Evolutionary conservation across 2,113 vertebrate species (phyloP), one percentile per base, ranked within the genome.

Genomic region (Planiliza haematocheilus): DNA sequence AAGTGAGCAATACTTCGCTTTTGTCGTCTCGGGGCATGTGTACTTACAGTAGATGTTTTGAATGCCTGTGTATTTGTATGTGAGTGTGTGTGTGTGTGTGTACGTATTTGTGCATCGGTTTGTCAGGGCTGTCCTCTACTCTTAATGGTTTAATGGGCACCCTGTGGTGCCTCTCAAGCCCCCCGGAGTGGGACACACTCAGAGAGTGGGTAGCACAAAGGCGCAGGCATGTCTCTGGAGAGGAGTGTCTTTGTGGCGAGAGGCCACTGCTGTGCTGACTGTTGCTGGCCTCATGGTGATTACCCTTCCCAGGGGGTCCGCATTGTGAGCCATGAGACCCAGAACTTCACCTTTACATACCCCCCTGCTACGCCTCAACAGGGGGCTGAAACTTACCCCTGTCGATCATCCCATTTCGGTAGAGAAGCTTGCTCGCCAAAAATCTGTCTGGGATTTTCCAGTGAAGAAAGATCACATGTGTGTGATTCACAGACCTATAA

Each of bases 91-190:
- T 39, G 56, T 30, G 24, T 30, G 24, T 30, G 24, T 30, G 5
- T 30, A 30, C 7, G 43, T 83, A 64, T 79, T 88, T 89, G 86
- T 91, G 69, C 82, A 86, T 81, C 70, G 67, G 83, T 60, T 82
- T 89, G 86, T 88, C 88, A 92, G 87, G 81, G 72, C 69, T 89
- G 77, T 83, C 81, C 86, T 87, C 80, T 83, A 84, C 72, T 84
- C 78, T 84, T 92, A 93, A 93, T 91, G 88, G 88, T 90, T 93
- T 93, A 94, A 94, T 93, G 86, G 89, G 81, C 91, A 89, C 92
- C 93, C 93, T 67, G 90, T 77, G 84, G 93, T 84, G 91, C 83
- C 89, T 89, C 89, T 90, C 70, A 75, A 88, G 79, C 88, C 90
- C 91, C 93, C 92, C 16, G 86, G 90, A 80, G 91, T 67, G 88